phyloP scores from a whole-genome alignment of 1,140 invertebrate genomes.

The Oreohelix idahoensis region DNA sequence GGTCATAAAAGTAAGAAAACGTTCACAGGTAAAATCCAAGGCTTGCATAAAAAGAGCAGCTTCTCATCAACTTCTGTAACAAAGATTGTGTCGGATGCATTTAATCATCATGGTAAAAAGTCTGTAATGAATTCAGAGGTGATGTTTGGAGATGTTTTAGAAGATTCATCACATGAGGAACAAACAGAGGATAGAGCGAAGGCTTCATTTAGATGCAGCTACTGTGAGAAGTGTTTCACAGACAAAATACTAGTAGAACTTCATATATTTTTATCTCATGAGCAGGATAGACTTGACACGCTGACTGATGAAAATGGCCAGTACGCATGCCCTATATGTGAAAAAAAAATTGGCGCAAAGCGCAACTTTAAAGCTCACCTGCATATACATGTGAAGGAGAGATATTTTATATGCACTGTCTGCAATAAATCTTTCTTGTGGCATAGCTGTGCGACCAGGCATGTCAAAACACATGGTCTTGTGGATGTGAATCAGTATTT shows the following conservation, averaged over 20 bases:
- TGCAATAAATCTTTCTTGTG: neutral
- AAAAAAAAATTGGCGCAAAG: neutral
- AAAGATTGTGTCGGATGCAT: neutral
- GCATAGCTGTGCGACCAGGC: neutral
- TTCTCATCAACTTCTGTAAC: neutral
- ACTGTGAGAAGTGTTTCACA: neutral
- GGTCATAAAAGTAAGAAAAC: neutral
- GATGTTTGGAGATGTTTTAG: neutral
- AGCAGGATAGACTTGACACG: neutral
- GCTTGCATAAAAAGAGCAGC: neutral
- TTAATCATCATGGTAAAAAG: neutral
- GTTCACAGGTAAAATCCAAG: neutral
- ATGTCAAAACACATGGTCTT: neutral
- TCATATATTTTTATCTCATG: constrained; percentile 1
- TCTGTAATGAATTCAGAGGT: neutral
- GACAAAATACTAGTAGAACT: neutral
- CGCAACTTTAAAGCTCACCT: neutral
- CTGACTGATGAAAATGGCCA: neutral
- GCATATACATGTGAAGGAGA: neutral
- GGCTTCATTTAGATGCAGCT: neutral
- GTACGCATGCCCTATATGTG: neutral
- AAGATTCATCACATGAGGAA: neutral
- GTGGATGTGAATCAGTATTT: neutral
- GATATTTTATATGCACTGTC: neutral
- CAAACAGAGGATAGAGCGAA: neutral